Base-by-base conservation (phyloP, 2,888 invertebrate species). In the Andrena bucephala region DNA sequence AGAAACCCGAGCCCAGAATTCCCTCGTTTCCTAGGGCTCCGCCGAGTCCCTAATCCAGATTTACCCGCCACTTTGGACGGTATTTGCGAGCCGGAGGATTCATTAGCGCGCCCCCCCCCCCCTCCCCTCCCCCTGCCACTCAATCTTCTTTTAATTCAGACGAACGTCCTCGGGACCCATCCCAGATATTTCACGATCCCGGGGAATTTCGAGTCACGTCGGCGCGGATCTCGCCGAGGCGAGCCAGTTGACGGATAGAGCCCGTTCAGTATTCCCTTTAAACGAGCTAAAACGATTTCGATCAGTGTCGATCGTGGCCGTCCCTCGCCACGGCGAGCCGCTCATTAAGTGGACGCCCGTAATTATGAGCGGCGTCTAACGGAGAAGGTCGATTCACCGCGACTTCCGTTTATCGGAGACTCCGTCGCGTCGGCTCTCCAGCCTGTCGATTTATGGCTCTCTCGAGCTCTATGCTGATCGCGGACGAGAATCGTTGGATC, bases 361-460 rank as follows among this genome's bases (percentile, higher is more conserved):
- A 84, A 84, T 73, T 73, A 77, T 59, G 42, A 85, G 66, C 83
- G 75, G 67, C 81, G 63, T 87, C 76, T 73, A 84, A 81, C 80
- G 71, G 77, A 67, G 72, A 68, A 80, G 77, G 66, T 75, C 80
- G 77, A 81, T 87, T 77, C 72, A 84, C 50, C 52, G 50, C 36
- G 63, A 81, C 80, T 83, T 85, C 84, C 77, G 77, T 54, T 75
- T 75, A 69, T 86, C 74, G 71, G 62, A 50, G 69, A 67, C 71
- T 72, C 42, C 42, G 42, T 42, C 5, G 57, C 27, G 20, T 13
- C 36, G 54, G 54, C 65, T 62, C 71, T 78, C 54, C 10, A 16
- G 29, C 16, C 20, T 1, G 6, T 10, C 80, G 48, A 74, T 80
- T 74, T 75, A 74, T 62, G 54, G 24, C 54, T 29, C 57, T 27